Evolutionary conservation across 2,113 vertebrate genomes (phyloP).

Genomic region (Pollachius pollachius): DNA sequence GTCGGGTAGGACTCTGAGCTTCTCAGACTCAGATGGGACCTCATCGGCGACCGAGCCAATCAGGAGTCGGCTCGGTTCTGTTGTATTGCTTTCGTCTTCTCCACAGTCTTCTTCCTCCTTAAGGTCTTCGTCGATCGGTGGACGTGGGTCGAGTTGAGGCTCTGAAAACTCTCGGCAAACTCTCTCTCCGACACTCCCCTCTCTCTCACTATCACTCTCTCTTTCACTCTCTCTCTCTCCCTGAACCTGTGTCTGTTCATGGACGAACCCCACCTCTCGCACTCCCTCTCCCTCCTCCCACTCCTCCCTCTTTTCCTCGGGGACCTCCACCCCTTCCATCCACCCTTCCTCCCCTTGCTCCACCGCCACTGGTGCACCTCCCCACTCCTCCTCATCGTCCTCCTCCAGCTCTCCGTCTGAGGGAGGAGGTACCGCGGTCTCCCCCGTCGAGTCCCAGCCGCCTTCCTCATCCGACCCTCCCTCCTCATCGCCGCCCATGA

Average conservation of each 20-base stretch:
- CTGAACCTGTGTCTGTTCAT: neutral
- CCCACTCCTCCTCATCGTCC: slow-evolving; percentile 15
- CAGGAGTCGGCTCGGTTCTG: no score
- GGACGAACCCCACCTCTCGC: neutral
- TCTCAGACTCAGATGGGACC: no score
- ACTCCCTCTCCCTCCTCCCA: neutral
- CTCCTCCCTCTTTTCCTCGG: slow-evolving; percentile 11
- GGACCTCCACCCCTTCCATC: neutral
- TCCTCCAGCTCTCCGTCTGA: slow-evolving; percentile 10
- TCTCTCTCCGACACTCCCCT: slow-evolving; percentile 1
- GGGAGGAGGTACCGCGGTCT: neutral
- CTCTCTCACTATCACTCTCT: neutral
- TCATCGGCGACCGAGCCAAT: no score
- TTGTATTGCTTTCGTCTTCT: no score
- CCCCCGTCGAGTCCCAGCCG: neutral
- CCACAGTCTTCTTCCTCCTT: no score
- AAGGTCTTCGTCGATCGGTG: no score
- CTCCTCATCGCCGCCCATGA: slow-evolving; percentile 33
- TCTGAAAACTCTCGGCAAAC: no score
- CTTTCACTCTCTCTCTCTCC: neutral
- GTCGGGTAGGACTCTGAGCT: no score
- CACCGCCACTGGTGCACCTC: neutral
- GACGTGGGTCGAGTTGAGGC: no score
- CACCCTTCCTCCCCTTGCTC: neutral
- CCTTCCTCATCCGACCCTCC: neutral